phyloP scores from a whole-genome alignment of 2,113 vertebrate genomes.

The Hipposideros armiger region DNA sequence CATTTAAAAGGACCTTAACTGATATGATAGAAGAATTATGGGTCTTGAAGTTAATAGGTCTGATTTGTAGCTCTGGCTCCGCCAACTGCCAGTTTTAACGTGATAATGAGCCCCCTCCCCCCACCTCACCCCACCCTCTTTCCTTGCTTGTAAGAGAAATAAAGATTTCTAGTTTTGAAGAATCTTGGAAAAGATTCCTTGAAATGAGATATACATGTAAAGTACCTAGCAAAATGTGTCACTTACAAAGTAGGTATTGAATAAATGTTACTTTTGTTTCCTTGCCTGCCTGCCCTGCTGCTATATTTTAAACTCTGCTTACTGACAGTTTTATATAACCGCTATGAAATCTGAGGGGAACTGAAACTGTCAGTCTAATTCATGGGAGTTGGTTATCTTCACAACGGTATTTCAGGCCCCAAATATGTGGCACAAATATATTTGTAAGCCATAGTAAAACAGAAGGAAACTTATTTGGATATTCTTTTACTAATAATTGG shows the following conservation, averaged over 20 bases:
- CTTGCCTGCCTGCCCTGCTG: neutral
- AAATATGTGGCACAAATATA: neutral
- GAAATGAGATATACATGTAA: neutral
- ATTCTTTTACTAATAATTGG: neutral
- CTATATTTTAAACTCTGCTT: slow-evolving; percentile 40
- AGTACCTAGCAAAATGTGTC: slow-evolving; percentile 31
- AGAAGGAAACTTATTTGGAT: neutral
- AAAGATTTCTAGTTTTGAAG: slow-evolving; percentile 13
- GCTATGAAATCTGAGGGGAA: slow-evolving; percentile 51
- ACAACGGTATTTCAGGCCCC: neutral
- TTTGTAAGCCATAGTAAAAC: neutral
- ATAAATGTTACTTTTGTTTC: slow-evolving; percentile 41
- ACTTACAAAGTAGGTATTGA: slow-evolving; percentile 14
- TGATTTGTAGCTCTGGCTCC: neutral
- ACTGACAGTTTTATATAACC: slow-evolving; percentile 57
- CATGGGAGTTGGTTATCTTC: neutral
- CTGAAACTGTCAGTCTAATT: slow-evolving; percentile 55
- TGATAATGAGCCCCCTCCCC: too few species aligned
- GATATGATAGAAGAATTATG: neutral
- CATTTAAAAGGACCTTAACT: neutral
- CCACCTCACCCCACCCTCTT: neutral
- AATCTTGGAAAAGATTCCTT: neutral
- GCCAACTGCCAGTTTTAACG: neutral
- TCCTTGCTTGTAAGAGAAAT: neutral
- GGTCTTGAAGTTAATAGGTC: neutral